Conservation (phyloP, 2,797 vertebrate species). For the Hoplostethus mediterraneus region DNA sequence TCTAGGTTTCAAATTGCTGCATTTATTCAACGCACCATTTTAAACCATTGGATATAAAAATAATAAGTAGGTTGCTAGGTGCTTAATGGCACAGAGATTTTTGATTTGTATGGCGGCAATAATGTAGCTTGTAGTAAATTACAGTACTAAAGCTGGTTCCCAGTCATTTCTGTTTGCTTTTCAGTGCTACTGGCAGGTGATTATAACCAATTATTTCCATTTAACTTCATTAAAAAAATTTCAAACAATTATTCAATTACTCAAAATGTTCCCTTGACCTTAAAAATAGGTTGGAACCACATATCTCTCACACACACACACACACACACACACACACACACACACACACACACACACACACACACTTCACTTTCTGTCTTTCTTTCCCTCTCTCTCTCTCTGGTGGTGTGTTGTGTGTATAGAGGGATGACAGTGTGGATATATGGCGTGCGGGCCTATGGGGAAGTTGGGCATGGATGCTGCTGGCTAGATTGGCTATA, state of each 20-base stretch:
- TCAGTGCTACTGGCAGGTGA: neutral
- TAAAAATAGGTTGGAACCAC: conserved; percentile 13
- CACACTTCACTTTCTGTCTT: neutral
- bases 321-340: conserved; percentile 14
- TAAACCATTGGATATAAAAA: conserved; percentile 29
- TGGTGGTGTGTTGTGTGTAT: conserved; percentile 8
- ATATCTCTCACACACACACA: conserved; percentile 20
- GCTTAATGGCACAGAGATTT: conserved; percentile 37
- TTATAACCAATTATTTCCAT: neutral
- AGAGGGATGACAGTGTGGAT: conserved; percentile 31
- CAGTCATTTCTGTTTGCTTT: neutral
- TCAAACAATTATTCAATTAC: too few relatives aligned
- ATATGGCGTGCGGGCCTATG: conserved; percentile 26
- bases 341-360: conserved; percentile 3
- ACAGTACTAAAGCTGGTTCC: too few relatives aligned
- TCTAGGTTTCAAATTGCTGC: conserved; percentile 15
- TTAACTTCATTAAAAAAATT: neutral
- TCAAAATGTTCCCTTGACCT: neutral
- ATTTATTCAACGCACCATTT: conserved; percentile 21
- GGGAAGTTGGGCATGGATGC: conserved; percentile 39
- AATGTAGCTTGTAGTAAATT: neutral
- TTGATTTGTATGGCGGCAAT: conserved; percentile 28
- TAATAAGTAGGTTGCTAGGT: conserved; percentile 49
- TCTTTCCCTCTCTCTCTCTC: too few relatives aligned
- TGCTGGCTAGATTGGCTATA: conserved; percentile 58